phyloP scores from a whole-genome alignment of 1,140 invertebrate genomes.

The Littorina saxatilis region DNA sequence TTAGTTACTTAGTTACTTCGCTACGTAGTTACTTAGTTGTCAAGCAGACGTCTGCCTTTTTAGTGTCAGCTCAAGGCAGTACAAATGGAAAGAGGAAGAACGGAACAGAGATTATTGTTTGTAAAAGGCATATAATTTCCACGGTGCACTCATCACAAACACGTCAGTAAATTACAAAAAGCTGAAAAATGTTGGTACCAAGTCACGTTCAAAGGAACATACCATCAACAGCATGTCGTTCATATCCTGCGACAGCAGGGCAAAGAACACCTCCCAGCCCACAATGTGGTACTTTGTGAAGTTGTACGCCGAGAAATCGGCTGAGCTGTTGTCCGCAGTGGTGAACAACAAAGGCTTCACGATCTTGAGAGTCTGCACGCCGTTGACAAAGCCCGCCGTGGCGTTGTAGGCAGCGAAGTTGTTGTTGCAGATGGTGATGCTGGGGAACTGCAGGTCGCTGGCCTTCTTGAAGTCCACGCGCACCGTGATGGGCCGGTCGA shows the following conservation, averaged over 20 bases:
- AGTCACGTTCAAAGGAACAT: too few relatives aligned
- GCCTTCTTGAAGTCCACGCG: slow-evolving; percentile 23
- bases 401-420: slow-evolving; percentile 26
- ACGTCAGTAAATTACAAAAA: too few relatives aligned
- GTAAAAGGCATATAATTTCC: too few relatives aligned
- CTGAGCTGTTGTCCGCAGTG: background rate
- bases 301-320: slow-evolving; percentile 9
- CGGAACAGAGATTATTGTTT: too few relatives aligned
- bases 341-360: slow-evolving; percentile 22
- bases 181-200: too few relatives aligned
- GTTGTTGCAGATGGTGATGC: slow-evolving; percentile 35
- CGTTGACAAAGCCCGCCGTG: background rate
- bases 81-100: too few relatives aligned
- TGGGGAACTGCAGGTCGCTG: slow-evolving; percentile 19
- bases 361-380: background rate
- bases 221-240: slow-evolving; percentile 15
- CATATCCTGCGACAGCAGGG: background rate
- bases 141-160: too few relatives aligned
- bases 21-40: too few relatives aligned
- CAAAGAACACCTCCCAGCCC: slow-evolving; percentile 9
- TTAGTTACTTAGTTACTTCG: too few relatives aligned
- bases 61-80: too few relatives aligned
- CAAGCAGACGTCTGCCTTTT: too few relatives aligned
- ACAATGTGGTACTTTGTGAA: background rate
- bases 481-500: slow-evolving; percentile 11